Evolutionary conservation across 2,113 vertebrate genomes (phyloP), one percentile per base, ranked within the genome.

Genomic region (Lophura nycthemera): DNA sequence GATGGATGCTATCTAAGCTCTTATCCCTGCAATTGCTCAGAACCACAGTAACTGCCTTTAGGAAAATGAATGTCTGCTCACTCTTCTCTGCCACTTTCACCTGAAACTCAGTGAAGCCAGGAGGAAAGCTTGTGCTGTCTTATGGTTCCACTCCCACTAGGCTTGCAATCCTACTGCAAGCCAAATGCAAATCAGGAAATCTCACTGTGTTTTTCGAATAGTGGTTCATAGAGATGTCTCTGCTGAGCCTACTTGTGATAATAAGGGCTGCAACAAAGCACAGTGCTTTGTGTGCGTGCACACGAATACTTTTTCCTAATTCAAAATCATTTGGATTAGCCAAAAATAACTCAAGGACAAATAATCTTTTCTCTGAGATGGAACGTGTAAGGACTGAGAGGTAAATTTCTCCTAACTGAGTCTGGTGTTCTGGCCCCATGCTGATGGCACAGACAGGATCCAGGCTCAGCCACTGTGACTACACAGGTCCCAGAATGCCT

Each of bases 361-460:
- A 15, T 52, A 30, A 47, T 56, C 42, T 57, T 29, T 54, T 27
- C 15, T 54, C 14, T 25, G 34, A n/a, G 9, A 56, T 10, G 61
- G 48, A 13, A 2, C 25, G 17, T 0, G 3, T 30, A 16, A 82
- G 13, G 14, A 57, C 16, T 19, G 36, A 17, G 3, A 24, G 8
- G 22, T 21, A 5, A 7, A 2, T 48, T 42, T 60, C 4, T 66
- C 10, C 43, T 27, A 43, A 4, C 13, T 7, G 2, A 32, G 29
- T 21, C 42, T 65, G 64, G 9, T 66, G 4, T 54, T 30, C 65
- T 72, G 32, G 36, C 3, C 52, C 64, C 54, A 29, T 14, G 16
- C 6, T 4, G 20, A 22, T 21, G 20, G 32, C 52, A 61, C 9
- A 27, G 38, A 36, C 24, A 76, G 52, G 52, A 34, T 6, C 20